These are phyloP conservation scores for Panonychus citri DNA, from an alignment of 1,140 invertebrate species.

Conservation along the genomic window DNA sequence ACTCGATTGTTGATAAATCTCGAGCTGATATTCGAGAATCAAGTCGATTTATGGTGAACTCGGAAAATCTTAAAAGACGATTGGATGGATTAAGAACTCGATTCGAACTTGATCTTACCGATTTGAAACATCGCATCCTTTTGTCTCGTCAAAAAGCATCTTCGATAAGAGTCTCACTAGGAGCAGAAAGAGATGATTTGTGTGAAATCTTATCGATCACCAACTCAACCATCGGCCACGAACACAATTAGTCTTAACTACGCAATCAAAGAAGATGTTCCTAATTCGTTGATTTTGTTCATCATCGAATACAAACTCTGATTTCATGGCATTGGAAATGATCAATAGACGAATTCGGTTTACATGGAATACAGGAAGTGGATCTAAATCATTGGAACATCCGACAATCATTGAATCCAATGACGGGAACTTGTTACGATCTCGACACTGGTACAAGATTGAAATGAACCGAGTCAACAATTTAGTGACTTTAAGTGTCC, in stretches of 20 bases:
- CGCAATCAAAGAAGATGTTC: conserved; percentile 32
- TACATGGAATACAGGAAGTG: conserved; percentile 49
- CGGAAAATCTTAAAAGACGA: conserved; percentile 13
- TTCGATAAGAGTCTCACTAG: conserved; percentile 52
- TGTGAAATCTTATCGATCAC: conserved; percentile 40
- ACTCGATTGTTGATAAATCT: conserved; percentile 25
- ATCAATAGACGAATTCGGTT: conserved; percentile 44
- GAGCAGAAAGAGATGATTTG: conserved; percentile 31
- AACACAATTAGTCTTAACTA: conserved; percentile 42
- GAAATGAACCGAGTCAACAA: conserved; percentile 30
- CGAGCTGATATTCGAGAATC: conserved; percentile 16
- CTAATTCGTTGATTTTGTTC: conserved; percentile 39
- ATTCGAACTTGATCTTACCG: conserved; percentile 31
- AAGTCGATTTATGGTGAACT: conserved; percentile 9
- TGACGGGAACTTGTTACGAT: conserved; percentile 30
- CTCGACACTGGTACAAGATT: conserved; percentile 45
- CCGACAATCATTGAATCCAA: conserved; percentile 29
- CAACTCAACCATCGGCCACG: conserved; percentile 38
- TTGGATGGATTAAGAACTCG: conserved; percentile 21
- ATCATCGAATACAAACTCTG: conserved; percentile 27
- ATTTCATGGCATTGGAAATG: conserved; percentile 56
- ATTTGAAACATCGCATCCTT: conserved; percentile 43
- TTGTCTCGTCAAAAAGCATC: conserved; percentile 54
- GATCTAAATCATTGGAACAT: conserved; percentile 31
- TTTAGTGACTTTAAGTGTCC: conserved; percentile 20